phyloP scores from a whole-genome alignment of 2,797 vertebrate genomes.

The Centropyge bicolor region DNA sequence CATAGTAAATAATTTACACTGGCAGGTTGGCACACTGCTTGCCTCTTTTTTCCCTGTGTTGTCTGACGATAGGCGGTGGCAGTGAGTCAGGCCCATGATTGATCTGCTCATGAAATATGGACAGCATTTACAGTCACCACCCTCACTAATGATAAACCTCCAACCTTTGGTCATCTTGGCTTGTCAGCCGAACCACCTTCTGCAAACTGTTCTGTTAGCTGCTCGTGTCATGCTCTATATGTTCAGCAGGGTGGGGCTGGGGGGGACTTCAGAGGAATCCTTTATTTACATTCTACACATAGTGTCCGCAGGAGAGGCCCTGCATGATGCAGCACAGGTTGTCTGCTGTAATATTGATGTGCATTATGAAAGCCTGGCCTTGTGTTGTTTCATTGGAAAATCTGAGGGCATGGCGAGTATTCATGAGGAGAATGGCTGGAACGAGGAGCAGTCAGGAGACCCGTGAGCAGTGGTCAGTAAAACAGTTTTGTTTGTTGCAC shows the following conservation, averaged over 20 bases:
- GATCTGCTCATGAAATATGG: constrained; percentile 67
- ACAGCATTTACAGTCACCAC: constrained; percentile 52
- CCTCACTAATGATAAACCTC: constrained; percentile 32
- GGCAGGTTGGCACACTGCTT: constrained; percentile 71
- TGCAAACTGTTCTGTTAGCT: constrained; percentile 24
- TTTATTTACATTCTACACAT: constrained; percentile 41
- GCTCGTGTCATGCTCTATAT: constrained; percentile 7
- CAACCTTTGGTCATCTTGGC: constrained; percentile 27
- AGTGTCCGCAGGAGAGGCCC: constrained; percentile 18
- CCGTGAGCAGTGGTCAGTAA: constrained; percentile 50
- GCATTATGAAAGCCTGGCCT: constrained; percentile 38
- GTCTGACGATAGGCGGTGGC: constrained; percentile 47
- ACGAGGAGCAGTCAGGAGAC: constrained; percentile 3
- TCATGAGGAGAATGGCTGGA: constrained; percentile 12
- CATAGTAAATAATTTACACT: constrained; percentile 86
- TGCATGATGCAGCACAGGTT: constrained; percentile 53
- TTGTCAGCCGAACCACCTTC: constrained; percentile 31
- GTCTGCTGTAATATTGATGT: constrained; percentile 57
- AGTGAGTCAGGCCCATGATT: constrained; percentile 56
- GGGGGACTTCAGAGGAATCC: constrained; percentile 28
- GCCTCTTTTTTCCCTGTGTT: constrained; percentile 52
- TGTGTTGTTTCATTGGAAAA: constrained; percentile 35
- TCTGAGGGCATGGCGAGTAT: constrained; percentile 25
- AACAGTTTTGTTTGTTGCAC: constrained; percentile 39
- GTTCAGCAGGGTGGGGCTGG: constrained; percentile 31